Percentiles rank a stretch among this genome's conserved stretches.
Evolutionary conservation across 2,797 vertebrate species (phyloP).

Genomic region (Esox masquinongy): DNA sequence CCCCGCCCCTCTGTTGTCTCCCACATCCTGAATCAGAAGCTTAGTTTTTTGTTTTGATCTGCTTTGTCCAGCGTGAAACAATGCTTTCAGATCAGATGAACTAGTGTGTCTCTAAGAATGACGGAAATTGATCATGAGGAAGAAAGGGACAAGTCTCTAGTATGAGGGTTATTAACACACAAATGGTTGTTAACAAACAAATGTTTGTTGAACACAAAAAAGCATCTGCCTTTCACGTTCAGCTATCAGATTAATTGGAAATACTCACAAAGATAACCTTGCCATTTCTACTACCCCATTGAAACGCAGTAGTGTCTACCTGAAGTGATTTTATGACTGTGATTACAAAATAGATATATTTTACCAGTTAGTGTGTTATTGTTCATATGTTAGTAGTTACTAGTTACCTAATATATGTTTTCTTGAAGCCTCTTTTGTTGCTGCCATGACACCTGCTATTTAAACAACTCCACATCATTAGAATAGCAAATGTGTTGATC

Average conservation of each 20-base stretch:
- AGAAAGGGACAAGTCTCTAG: neutral
- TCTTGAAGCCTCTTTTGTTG: no score
- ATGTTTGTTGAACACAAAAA: neutral
- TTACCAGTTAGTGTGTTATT: no score
- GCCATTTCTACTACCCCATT: neutral
- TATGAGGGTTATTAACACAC: neutral
- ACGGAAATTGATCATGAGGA: neutral
- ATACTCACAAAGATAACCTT: slow-evolving; percentile 7
- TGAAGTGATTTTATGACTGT: no score
- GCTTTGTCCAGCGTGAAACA: neutral
- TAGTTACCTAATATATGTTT: no score
- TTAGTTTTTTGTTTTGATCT: slow-evolving; percentile 4
- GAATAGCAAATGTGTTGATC: no score
- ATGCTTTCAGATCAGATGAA: neutral
- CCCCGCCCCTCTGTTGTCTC: neutral
- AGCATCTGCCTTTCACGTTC: neutral
- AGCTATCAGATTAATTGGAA: slow-evolving; percentile 12
- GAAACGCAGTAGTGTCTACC: no score
- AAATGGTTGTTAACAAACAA: neutral
- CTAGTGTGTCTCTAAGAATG: slow-evolving; percentile 2
- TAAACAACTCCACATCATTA: no score
- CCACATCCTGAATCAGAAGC: slow-evolving; percentile 2
- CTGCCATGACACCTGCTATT: no score
- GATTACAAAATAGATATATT: no score
- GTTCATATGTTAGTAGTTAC: no score